Evolutionary conservation across 2,797 vertebrate species (phyloP).

Genomic region (Cheracebus regulus): DNA sequence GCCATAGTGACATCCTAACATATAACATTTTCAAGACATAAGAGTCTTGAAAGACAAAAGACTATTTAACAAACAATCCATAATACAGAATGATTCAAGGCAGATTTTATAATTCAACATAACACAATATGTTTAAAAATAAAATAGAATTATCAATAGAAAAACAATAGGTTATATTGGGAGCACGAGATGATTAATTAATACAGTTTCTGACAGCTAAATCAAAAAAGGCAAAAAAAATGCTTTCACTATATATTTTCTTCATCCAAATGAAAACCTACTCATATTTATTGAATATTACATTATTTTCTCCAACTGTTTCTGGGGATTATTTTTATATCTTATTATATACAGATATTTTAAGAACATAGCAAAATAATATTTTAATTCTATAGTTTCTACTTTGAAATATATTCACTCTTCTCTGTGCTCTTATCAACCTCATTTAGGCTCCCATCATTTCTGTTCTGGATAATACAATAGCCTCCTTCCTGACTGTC

Average conservation of each 20-base stretch:
- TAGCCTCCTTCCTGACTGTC: background rate
- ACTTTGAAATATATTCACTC: background rate
- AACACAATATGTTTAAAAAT: background rate
- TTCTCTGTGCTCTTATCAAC: background rate
- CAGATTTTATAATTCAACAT: background rate
- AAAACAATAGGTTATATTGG: background rate
- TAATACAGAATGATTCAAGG: background rate
- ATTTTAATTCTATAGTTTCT: background rate
- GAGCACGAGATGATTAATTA: background rate
- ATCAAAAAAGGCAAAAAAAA: background rate
- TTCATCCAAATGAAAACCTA: background rate
- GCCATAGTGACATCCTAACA: background rate
- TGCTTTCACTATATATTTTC: background rate
- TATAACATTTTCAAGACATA: background rate
- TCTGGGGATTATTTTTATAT: background rate
- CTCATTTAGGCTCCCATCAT: background rate
- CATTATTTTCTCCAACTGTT: background rate
- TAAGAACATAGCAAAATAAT: background rate
- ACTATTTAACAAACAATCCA: background rate
- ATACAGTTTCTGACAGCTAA: background rate
- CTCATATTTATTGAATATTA: background rate
- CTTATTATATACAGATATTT: background rate
- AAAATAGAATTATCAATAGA: background rate
- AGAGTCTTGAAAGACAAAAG: background rate
- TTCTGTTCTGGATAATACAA: background rate